Conservation (phyloP, 2,888 invertebrate genomes). For the Mechanitis messenoides region DNA sequence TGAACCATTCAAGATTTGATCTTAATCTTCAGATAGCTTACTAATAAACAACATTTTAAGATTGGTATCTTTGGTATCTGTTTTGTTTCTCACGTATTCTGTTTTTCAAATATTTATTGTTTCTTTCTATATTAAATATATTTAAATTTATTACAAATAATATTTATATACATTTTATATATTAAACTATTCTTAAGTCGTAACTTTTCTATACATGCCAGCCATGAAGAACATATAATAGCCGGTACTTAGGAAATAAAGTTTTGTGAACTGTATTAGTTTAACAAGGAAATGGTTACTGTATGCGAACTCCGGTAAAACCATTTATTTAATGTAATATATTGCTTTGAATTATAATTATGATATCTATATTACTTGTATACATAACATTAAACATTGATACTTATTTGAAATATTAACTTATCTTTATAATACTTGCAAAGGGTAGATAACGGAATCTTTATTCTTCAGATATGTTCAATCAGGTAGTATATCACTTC, state of each 20-base stretch:
- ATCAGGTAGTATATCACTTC: conserved; percentile 61
- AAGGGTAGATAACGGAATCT: conserved; percentile 27
- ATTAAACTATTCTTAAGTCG: no score
- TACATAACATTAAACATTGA: background rate
- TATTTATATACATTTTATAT: no score
- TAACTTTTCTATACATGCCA: no score
- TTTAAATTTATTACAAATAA: no score
- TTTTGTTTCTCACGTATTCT: no score
- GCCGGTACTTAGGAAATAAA: background rate
- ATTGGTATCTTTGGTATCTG: no score
- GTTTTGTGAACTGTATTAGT: conserved; percentile 3
- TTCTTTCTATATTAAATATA: no score
- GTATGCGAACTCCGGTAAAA: background rate
- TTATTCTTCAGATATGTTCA: conserved; percentile 34
- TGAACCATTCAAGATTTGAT: background rate
- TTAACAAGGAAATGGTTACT: background rate
- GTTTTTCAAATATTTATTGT: no score
- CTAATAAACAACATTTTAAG: background rate
- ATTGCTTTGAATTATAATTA: background rate
- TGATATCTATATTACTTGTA: no score
- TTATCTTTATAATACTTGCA: conserved; percentile 7
- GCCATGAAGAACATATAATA: no score
- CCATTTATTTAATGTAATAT: background rate
- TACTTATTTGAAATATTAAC: background rate
- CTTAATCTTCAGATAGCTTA: background rate